Conservation (phyloP, 2,888 invertebrate species). For the Caenorhabditis zanzibari region DNA sequence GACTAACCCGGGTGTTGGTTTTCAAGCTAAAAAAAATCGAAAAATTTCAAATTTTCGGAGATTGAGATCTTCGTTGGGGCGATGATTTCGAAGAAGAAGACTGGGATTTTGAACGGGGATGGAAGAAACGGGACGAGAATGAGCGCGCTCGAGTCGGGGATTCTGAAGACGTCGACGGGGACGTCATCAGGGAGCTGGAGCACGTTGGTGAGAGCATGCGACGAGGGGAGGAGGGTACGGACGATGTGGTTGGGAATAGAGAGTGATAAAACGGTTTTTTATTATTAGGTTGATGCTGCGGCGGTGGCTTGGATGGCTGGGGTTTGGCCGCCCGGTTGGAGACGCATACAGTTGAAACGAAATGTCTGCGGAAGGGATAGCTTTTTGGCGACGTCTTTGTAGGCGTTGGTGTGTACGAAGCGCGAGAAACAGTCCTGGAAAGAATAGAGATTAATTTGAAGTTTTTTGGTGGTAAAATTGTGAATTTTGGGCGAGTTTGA, state of each 20-base stretch:
- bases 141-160: neutral
- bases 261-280: neutral
- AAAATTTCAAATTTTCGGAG: conserved; percentile 8
- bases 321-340: conserved; percentile 51
- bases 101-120: conserved; percentile 15
- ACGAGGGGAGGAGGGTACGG: conserved; percentile 20
- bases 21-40: neutral
- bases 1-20: neutral
- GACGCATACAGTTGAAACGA: conserved; percentile 74
- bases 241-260: conserved; percentile 14
- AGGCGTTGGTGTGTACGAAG: conserved; percentile 77
- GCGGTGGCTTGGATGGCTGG: neutral
- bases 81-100: conserved; percentile 3
- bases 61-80: conserved; percentile 31
- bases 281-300: conserved; percentile 4
- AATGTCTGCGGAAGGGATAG: conserved; percentile 76
- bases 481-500: too few relatives aligned
- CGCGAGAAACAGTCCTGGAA: conserved; percentile 78
- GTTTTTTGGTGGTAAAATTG: neutral
- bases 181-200: neutral
- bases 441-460: neutral
- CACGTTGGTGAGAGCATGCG: conserved; percentile 33
- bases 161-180: neutral
- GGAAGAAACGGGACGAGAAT: conserved; percentile 29
- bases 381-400: conserved; percentile 78